A percentile compares a stretch with the other conserved stretches of the same genome.
These are phyloP conservation scores for Glyptemys insculpta DNA, from an alignment of 2,797 vertebrate species.

Conservation along the genomic window DNA sequence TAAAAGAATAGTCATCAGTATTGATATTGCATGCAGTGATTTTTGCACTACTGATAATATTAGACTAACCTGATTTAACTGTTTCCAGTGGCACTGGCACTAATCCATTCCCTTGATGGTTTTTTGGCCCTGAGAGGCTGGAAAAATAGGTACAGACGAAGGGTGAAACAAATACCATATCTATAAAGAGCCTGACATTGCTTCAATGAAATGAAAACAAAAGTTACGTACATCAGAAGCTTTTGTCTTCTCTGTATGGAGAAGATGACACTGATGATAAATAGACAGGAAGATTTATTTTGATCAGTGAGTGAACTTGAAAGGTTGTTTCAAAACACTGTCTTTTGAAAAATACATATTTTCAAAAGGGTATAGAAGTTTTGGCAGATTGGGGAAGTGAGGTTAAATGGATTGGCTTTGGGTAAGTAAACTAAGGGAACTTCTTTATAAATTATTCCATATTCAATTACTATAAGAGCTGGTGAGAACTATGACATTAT, in stretches of 20 bases:
- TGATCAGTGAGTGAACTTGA: conserved; percentile 55
- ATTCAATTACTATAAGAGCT: neutral
- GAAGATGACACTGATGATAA: conserved; percentile 49
- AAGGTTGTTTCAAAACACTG: conserved; percentile 52
- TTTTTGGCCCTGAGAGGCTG: conserved; percentile 61
- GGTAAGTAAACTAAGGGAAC: conserved; percentile 26
- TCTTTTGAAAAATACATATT: neutral
- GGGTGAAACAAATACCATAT: conserved; percentile 50
- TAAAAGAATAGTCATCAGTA: neutral
- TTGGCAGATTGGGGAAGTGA: conserved; percentile 41
- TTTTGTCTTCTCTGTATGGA: conserved; percentile 62
- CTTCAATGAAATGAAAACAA: conserved; percentile 58
- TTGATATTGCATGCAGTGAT: neutral
- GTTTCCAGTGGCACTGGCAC: conserved; percentile 1
- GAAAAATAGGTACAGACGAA: conserved; percentile 31
- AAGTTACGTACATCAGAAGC: conserved; percentile 2
- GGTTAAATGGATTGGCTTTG: conserved; percentile 30
- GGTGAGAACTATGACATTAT: conserved; percentile 24
- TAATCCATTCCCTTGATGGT: neutral
- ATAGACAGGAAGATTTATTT: conserved; percentile 44
- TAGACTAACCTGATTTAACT: neutral
- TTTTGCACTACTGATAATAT: conserved; percentile 9
- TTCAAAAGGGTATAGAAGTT: conserved; percentile 42
- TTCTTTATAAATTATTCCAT: conserved; percentile 14
- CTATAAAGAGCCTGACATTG: conserved; percentile 42